Evolutionary conservation across 2,797 vertebrate genomes (phyloP).

Genomic region (Ciconia nigra): DNA sequence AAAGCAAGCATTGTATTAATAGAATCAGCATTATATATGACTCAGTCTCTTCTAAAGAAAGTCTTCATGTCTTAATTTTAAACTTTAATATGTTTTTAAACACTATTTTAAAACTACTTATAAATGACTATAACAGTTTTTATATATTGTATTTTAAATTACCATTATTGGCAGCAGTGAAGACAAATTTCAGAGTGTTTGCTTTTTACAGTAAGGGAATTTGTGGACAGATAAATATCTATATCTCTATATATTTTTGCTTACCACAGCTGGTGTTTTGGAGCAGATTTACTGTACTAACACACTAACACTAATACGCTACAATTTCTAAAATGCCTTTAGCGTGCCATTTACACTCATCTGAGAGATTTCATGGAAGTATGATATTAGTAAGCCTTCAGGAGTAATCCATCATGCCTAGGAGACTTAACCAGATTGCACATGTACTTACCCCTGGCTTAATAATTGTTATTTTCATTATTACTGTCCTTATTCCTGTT

Average conservation of each 20-base stretch:
- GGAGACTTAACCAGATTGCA: conserved; percentile 56
- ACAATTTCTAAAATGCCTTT: conserved; percentile 49
- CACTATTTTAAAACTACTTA: neutral
- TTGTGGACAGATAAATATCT: neutral
- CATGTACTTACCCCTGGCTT: conserved; percentile 41
- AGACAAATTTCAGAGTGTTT: neutral
- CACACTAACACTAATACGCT: conserved; percentile 41
- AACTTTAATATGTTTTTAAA: neutral
- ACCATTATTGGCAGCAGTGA: neutral
- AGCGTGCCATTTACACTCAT: conserved; percentile 49
- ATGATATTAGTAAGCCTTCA: conserved; percentile 61
- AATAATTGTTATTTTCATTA: conserved; percentile 38
- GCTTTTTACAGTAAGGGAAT: neutral
- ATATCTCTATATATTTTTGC: neutral
- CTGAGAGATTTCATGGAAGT: conserved; percentile 50
- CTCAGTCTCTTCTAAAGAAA: neutral
- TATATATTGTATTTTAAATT: conserved; percentile 2
- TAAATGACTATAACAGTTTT: neutral
- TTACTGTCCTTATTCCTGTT: conserved; percentile 37
- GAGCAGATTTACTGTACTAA: conserved; percentile 53
- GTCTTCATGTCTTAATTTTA: neutral
- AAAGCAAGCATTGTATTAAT: neutral
- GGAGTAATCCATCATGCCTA: conserved; percentile 63
- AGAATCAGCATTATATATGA: neutral
- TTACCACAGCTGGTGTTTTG: conserved; percentile 55